Evolutionary conservation across 2,797 vertebrate species (phyloP), one percentile per base, ranked within the genome.

Genomic region (Rallus crepitans): DNA sequence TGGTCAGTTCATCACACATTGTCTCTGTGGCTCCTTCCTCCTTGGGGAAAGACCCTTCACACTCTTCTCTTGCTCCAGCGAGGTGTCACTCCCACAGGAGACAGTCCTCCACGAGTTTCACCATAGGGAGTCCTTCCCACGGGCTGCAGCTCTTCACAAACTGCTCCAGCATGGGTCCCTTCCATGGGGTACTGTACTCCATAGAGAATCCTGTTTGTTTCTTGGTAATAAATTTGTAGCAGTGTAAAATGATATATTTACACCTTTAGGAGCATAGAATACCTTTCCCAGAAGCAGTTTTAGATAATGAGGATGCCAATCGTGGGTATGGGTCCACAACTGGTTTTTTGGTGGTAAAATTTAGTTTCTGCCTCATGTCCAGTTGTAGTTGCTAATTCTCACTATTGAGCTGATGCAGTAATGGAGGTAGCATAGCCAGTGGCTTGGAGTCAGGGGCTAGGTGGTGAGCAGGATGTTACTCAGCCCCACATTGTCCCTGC

Each of bases 371-470:
- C 33, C 28, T 60, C 6, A 25, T 57, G 23, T 79, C 28, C 23
- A 15, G 0, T 4, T 64, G 2, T 60, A 35, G 33, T 4, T 45
- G 15, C 14, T 61, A 11, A 4, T 63, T 81, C 27, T 73, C 27
- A 6, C 18, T 30, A 1, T 2, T 47, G 90, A 89, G 56, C 23
- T 63, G 30, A 27, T 75, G 12, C 30, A 17, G 7, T 48, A 53
- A 10, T 53, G 60, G 33, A 73, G n/a, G 57, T 33, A 85, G 53
- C 19, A 25, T 11, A 39, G 50, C 53, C 0, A 2, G 25, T 21
- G 37, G 16, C 6, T 5, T 33, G 7, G 35, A 78, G 47, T 14
- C 0, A 1, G 64, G 35, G 24, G 42, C 47, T 59, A 45, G 42
- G 42, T 45, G 18, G 42, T 45, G 42, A 45, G 17, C 7, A 14